A percentile compares a stretch with the other conserved stretches of the same genome.
Evolutionary conservation across 1,140 invertebrate species (phyloP).

Genomic region (Trichonephila clavata): DNA sequence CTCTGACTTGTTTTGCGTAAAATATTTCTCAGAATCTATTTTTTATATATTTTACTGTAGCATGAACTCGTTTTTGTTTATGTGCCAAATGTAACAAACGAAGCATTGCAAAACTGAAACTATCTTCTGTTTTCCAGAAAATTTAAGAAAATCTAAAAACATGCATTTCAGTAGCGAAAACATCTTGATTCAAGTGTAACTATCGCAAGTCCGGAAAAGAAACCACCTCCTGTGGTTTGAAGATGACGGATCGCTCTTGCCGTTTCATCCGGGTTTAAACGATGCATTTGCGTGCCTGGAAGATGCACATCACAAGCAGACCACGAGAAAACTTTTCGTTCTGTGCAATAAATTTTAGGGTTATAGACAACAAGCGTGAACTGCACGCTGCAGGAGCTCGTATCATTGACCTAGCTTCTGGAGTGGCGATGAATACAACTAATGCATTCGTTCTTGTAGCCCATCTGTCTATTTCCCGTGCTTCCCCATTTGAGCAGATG

Average conservation of each 20-base stretch:
- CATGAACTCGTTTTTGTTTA: no score
- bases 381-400: constrained; percentile 1
- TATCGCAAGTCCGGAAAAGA: not conserved
- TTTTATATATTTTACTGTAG: no score
- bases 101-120: no score
- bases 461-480: not conserved
- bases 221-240: not conserved
- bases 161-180: no score
- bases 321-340: constrained; percentile 21
- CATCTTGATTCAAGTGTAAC: no score
- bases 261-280: not conserved
- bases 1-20: no score
- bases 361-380: constrained; percentile 6
- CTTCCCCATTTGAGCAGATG: not conserved
- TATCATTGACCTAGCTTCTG: not conserved
- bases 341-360: constrained; percentile 39
- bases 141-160: no score
- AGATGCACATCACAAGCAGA: constrained; percentile 44
- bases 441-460: not conserved
- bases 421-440: not conserved
- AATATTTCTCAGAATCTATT: no score
- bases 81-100: no score
- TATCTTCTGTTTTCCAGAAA: no score
- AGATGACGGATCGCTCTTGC: not conserved
- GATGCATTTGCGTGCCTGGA: not conserved